phyloP scores from a whole-genome alignment of 2,888 invertebrate genomes.

The Chelonus formosanus region DNA sequence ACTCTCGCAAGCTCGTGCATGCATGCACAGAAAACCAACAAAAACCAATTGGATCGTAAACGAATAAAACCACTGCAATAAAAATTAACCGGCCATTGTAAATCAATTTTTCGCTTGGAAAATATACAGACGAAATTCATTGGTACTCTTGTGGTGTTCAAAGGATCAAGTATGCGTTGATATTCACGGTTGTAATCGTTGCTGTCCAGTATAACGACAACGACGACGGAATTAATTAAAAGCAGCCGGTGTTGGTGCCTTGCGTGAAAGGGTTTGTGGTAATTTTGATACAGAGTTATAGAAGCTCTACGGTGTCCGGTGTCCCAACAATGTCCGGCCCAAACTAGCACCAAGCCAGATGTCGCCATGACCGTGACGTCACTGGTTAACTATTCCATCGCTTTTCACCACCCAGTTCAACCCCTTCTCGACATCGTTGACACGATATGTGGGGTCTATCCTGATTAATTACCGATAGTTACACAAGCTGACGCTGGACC shows the following conservation, averaged over 20 bases:
- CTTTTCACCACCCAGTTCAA: constrained; percentile 19
- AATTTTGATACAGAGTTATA: constrained; percentile 59
- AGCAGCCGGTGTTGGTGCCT: constrained; percentile 51
- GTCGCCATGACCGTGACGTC: constrained; percentile 65
- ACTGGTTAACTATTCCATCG: constrained; percentile 62
- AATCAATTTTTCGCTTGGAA: constrained; percentile 39
- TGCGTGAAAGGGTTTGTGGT: constrained; percentile 50
- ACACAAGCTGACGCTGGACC: constrained; percentile 59
- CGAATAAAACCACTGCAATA: constrained; percentile 36
- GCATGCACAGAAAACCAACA: constrained; percentile 27
- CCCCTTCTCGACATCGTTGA: constrained; percentile 40
- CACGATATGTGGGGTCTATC: constrained; percentile 62
- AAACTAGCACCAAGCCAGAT: constrained; percentile 54
- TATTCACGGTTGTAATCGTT: constrained; percentile 7
- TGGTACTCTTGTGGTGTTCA: too few species aligned
- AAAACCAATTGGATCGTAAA: constrained; percentile 28
- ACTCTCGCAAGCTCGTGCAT: constrained; percentile 26
- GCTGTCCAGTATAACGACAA: constrained; percentile 14
- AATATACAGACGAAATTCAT: constrained; percentile 14
- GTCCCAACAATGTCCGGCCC: constrained; percentile 50
- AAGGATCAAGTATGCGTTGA: background rate
- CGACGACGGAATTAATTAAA: constrained; percentile 58
- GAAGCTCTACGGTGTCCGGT: constrained; percentile 47
- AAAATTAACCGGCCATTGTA: constrained; percentile 44
- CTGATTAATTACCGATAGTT: constrained; percentile 66